Percentiles rank a stretch among this genome's conserved stretches.
Evolutionary conservation across 2,797 vertebrate species (phyloP).

Genomic region (Tympanoctomys barrerae): DNA sequence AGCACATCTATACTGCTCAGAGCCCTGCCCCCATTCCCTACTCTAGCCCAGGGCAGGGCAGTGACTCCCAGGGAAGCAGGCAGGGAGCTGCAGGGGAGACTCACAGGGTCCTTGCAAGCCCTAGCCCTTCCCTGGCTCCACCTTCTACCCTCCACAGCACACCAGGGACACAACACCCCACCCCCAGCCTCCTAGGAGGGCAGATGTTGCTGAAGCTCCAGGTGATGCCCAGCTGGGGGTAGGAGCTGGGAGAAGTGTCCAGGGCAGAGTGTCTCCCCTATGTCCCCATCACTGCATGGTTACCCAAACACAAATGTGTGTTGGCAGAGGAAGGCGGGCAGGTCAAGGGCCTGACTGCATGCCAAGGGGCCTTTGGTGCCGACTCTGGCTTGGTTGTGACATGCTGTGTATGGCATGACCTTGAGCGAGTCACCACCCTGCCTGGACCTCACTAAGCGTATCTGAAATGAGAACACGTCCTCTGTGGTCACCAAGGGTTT

Average conservation of each 20-base stretch:
- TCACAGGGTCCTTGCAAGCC: background rate
- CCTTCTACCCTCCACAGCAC: background rate
- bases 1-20: background rate
- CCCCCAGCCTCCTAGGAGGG: background rate
- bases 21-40: too few relatives aligned
- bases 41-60: background rate
- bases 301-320: background rate
- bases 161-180: fast-evolving
- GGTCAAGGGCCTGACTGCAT: background rate
- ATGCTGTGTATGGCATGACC: background rate
- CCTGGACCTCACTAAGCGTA: background rate
- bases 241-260: background rate
- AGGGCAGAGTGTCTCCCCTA: background rate
- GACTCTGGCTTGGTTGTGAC: background rate
- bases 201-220: background rate
- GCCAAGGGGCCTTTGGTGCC: background rate
- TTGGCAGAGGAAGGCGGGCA: background rate
- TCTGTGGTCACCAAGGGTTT: background rate
- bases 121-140: fast-evolving
- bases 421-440: background rate
- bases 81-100: background rate
- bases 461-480: background rate
- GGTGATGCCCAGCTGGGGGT: background rate
- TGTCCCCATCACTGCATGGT: background rate
- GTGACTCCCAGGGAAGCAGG: background rate